phyloP scores from a whole-genome alignment of 1,140 invertebrate genomes.

The Copidosoma floridanum region DNA sequence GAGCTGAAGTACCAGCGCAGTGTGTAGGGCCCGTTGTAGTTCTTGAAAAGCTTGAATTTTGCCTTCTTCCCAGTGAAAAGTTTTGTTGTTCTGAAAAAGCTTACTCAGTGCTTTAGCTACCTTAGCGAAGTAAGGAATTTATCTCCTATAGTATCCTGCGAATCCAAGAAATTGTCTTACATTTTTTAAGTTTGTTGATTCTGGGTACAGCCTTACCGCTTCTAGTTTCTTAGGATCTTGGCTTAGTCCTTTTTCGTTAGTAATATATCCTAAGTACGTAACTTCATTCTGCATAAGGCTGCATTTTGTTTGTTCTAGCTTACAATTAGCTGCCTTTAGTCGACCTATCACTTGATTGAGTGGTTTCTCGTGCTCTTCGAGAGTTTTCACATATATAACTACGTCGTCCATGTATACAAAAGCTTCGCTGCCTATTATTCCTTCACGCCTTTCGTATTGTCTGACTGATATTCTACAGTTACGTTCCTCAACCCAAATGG shows the following conservation, averaged over 20 bases:
- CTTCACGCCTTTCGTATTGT: constrained; percentile 45
- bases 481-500: constrained; percentile 44
- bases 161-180: constrained; percentile 11
- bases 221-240: background rate
- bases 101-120: background rate
- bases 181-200: background rate
- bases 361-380: constrained; percentile 37
- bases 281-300: constrained; percentile 1
- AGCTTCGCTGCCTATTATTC: constrained; percentile 37
- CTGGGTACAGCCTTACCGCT: background rate
- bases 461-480: constrained; percentile 42
- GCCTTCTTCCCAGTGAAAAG: background rate
- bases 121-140: background rate
- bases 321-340: background rate
- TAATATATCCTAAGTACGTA: background rate
- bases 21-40: background rate
- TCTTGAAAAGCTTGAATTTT: background rate
- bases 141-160: background rate
- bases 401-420: constrained; percentile 53
- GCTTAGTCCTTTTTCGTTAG: background rate
- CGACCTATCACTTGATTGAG: background rate
- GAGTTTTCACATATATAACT: constrained; percentile 40
- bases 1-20: constrained; percentile 38
- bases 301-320: background rate
- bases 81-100: background rate